Conservation (phyloP, 2,797 vertebrate genomes). For the Falco naumanni region DNA sequence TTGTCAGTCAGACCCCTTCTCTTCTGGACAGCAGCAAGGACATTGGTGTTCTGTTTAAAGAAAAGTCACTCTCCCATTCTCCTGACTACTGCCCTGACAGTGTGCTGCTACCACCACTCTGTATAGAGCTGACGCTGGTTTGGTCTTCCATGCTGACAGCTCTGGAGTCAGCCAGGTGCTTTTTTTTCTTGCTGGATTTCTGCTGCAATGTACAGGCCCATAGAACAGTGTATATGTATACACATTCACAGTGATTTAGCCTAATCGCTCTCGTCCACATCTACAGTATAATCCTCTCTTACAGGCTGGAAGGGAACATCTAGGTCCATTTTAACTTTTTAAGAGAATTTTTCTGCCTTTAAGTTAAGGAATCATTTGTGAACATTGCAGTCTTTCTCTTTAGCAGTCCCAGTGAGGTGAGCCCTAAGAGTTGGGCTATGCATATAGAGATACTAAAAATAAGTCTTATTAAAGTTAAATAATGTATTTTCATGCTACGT, state of each 20-base stretch:
- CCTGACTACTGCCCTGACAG: background rate
- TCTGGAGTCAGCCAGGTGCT: background rate
- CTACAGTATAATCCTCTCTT: background rate
- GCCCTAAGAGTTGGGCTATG: background rate
- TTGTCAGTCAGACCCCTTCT: background rate
- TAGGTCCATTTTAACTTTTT: background rate
- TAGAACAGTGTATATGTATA: background rate
- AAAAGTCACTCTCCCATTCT: background rate
- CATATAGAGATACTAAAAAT: background rate
- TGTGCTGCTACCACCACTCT: accelerated
- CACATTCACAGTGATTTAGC: background rate
- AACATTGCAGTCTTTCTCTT: background rate
- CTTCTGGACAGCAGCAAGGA: background rate
- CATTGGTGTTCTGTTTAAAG: background rate
- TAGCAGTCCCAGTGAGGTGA: background rate
- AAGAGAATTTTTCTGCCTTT: background rate
- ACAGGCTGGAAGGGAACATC: background rate
- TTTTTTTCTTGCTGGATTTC: background rate
- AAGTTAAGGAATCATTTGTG: background rate
- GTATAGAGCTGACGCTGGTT: background rate
- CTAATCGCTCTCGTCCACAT: accelerated
- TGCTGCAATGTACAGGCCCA: background rate
- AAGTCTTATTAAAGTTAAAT: background rate
- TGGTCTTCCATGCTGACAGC: background rate
- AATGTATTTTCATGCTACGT: background rate